These are phyloP conservation scores for Oreochromis niloticus DNA, from an alignment of 2,113 vertebrate species.

Conservation along the genomic window DNA sequence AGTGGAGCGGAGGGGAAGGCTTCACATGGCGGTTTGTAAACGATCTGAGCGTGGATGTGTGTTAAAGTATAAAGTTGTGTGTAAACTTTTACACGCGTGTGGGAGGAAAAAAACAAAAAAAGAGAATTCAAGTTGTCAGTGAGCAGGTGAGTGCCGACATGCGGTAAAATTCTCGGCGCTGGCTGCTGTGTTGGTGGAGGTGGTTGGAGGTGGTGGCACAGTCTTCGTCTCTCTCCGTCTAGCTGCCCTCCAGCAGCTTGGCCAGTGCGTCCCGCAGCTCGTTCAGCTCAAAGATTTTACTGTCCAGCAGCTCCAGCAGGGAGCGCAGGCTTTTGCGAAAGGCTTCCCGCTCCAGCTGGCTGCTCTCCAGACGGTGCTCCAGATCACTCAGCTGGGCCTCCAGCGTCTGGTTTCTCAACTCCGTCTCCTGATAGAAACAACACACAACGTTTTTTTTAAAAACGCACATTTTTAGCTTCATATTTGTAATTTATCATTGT, in stretches of 20 bases:
- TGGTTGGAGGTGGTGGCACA: neutral
- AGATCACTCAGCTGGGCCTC: constrained; percentile 85
- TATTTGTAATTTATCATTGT: neutral
- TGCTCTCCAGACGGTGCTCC: constrained; percentile 91
- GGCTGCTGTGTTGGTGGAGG: neutral
- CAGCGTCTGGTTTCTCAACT: constrained; percentile 86
- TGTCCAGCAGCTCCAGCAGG: constrained; percentile 93
- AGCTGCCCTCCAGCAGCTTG: constrained; percentile 84
- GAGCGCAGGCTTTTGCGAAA: constrained; percentile 91
- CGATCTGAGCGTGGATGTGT: constrained; percentile 2
- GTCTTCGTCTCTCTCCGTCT: constrained; percentile 5
- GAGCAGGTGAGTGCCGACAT: neutral
- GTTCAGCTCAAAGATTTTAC: constrained; percentile 95
- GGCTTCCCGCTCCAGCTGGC: constrained; percentile 84
- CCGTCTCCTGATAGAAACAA: constrained; percentile 78
- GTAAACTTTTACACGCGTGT: constrained; percentile 24
- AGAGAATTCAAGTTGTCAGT: constrained; percentile 39
- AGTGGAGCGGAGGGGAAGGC: constrained; percentile 43
- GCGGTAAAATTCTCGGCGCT: neutral
- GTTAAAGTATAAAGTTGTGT: constrained; percentile 13
- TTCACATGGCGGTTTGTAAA: constrained; percentile 45
- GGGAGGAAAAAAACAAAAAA: neutral
- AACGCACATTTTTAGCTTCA: neutral
- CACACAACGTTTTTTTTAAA: neutral
- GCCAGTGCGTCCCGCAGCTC: constrained; percentile 91